A percentile compares a stretch with the other conserved stretches of the same genome.
Evolutionary conservation across 2,888 invertebrate species (phyloP).

Genomic region (Byasa hedistus): DNA sequence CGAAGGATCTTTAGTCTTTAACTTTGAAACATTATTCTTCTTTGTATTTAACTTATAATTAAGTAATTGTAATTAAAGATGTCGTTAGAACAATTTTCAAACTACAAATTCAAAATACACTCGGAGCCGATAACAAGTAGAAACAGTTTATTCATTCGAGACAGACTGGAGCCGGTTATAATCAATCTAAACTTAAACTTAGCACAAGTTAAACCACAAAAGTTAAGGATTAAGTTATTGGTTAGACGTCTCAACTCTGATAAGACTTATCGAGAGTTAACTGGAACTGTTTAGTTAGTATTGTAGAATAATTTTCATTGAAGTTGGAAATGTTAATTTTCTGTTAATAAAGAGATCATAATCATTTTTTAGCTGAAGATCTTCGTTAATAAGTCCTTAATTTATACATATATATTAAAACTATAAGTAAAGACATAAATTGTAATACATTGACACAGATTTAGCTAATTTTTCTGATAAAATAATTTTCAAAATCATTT

Average conservation of each 20-base stretch:
- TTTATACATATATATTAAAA: no score
- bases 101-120: neutral
- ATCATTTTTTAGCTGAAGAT: no score
- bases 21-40: neutral
- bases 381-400: no score
- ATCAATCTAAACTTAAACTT: slow-evolving; percentile 23
- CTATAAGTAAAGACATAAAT: no score
- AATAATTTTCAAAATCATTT: no score
- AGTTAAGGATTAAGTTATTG: slow-evolving; percentile 22
- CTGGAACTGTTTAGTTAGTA: neutral
- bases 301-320: no score
- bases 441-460: no score
- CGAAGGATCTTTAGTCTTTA: neutral
- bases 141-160: neutral
- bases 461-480: no score
- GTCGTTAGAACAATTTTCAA: no score
- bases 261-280: slow-evolving; percentile 4
- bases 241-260: slow-evolving; percentile 11
- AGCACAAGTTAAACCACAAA: slow-evolving; percentile 22
- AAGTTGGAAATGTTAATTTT: no score
- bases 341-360: no score
- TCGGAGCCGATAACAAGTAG: neutral
- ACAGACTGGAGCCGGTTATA: slow-evolving; percentile 7
- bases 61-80: no score
- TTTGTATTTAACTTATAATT: neutral